Evolutionary conservation across 2,113 vertebrate genomes (phyloP).

Genomic region (Heteronetta atricapilla): DNA sequence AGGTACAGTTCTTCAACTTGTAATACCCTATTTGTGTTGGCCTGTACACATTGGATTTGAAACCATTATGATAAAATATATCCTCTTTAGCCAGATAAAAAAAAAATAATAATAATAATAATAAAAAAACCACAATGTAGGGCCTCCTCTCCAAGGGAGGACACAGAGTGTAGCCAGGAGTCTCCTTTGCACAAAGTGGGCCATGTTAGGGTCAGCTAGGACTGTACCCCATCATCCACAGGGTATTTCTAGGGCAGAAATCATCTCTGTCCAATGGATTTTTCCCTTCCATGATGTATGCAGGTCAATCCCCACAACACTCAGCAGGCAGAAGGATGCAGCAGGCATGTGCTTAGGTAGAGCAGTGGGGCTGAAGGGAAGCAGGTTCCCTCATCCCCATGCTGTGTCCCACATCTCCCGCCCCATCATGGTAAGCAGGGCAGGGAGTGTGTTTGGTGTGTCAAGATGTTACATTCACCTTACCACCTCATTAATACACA

Average conservation of each 20-base stretch:
- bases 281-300: neutral
- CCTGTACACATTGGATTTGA: slow-evolving; percentile 82
- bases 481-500: neutral
- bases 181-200: neutral
- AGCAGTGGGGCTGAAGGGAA: no score
- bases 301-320: neutral
- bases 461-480: neutral
- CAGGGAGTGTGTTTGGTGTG: neutral
- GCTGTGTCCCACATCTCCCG: no score
- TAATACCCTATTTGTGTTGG: slow-evolving; percentile 93
- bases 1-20: slow-evolving; percentile 92
- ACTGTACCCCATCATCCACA: fast-evolving
- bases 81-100: slow-evolving; percentile 84
- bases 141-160: neutral
- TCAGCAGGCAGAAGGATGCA: neutral
- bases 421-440: no score
- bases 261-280: neutral
- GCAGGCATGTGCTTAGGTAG: no score
- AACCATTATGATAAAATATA: slow-evolving; percentile 90
- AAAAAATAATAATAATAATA: slow-evolving; percentile 26
- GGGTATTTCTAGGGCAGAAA: neutral
- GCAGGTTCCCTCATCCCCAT: no score
- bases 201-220: fast-evolving
- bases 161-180: neutral
- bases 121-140: slow-evolving; percentile 9